Base-by-base conservation (phyloP, 2,888 invertebrate species). In the Lamproptera curius region DNA sequence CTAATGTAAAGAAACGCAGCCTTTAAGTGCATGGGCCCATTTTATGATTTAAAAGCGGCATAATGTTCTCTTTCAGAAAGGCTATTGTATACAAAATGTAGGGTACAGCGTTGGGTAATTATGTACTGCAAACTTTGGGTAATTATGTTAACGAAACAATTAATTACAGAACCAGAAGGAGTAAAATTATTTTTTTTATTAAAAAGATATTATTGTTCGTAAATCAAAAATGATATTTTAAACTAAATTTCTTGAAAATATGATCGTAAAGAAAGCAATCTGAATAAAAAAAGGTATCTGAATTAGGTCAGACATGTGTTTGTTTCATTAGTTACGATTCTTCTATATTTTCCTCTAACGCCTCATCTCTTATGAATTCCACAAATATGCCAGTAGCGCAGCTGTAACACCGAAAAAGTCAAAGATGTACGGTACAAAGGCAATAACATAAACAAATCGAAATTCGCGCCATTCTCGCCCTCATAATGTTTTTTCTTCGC, bases 381-480 rank as follows among this genome's bases (percentile, higher is more conserved):
- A 9, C 16, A 38, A 45, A 42, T 39, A 42, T n/a, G 8, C 6
- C 39, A 33, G 28, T 36, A 53, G 55, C 54, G 56, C 47, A 33
- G 9, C 45, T 45, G 47, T 52, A 38, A 16, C 46, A 50, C 47
- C 47, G 50, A 54, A 57, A 59, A 54, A 56, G 54, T 54, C 54
- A 55, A 59, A 59, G 56, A 54, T 49, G 57, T 58, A 62, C 61
- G 62, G 61, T 37, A n/a, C 31, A 31, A 47, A 47, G 16, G 37
- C 36, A 47, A 47, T 47, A 67, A 63, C 60, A 63, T 63, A 67
- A 67, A 65, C 63, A 63, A 59, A 59, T 55, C 53, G 47, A 58
- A 61, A 59, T 59, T 52, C 57, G 50, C 50, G 38, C 28, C 46
- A 50, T 55, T 42, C 42, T n/a, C n/a, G n/a, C n/a, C n/a, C n/a